These are phyloP conservation scores for Enteromius radiatus DNA, from an alignment of 2,797 vertebrate genomes.

Conservation along the genomic window DNA sequence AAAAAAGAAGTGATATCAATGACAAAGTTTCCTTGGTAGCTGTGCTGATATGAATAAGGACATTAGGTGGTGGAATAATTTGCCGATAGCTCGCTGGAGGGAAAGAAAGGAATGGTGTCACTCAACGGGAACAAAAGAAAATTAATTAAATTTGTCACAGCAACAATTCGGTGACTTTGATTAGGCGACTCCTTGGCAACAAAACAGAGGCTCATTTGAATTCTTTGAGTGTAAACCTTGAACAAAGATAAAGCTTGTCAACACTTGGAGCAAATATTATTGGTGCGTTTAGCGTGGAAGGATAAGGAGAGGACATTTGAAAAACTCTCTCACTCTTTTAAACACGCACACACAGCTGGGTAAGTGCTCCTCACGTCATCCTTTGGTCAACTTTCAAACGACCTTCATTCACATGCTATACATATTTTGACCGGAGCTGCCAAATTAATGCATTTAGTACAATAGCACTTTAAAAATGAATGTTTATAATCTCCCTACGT, in stretches of 20 bases:
- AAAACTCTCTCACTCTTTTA: background rate
- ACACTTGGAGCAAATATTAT: conserved; percentile 61
- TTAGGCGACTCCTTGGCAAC: conserved; percentile 73
- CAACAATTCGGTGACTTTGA: conserved; percentile 76
- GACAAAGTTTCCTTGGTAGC: conserved; percentile 63
- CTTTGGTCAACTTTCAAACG: conserved; percentile 8
- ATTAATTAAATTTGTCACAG: conserved; percentile 80
- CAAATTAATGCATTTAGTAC: background rate
- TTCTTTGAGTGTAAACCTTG: conserved; percentile 67
- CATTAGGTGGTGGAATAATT: conserved; percentile 76
- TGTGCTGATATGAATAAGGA: conserved; percentile 72
- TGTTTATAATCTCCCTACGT: background rate
- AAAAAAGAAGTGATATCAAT: conserved; percentile 60
- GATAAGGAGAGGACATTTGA: conserved; percentile 39
- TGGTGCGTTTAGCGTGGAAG: conserved; percentile 47
- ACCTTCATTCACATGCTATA: conserved; percentile 23
- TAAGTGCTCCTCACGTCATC: background rate
- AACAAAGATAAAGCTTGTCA: conserved; percentile 63
- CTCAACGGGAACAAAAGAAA: conserved; percentile 75
- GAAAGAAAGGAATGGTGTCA: conserved; percentile 80
- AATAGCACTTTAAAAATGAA: background rate
- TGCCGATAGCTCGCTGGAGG: conserved; percentile 72
- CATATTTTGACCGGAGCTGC: background rate
- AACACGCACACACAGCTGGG: conserved; percentile 24
- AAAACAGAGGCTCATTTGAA: conserved; percentile 69